These are phyloP conservation scores for Gonatopus flavifemur DNA, from an alignment of 1,140 invertebrate genomes.

Conservation along the genomic window DNA sequence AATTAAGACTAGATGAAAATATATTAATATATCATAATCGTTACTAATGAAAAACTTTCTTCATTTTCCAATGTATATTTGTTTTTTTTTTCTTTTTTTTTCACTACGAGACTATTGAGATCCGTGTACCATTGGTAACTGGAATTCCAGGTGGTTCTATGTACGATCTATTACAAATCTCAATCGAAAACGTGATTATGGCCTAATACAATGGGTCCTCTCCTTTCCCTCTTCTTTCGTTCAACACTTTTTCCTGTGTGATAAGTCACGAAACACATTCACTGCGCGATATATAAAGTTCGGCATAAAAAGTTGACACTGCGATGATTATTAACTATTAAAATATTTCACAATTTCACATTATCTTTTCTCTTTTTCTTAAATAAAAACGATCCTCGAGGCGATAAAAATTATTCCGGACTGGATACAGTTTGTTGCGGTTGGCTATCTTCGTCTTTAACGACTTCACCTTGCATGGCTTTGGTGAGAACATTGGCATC, in stretches of 20 bases:
- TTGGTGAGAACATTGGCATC: constrained; percentile 78
- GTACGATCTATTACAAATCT: constrained; percentile 24
- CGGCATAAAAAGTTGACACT: constrained; percentile 12
- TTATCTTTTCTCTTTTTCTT: constrained; percentile 1
- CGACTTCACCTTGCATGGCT: constrained; percentile 68
- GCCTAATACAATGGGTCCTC: constrained; percentile 32
- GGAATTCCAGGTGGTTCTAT: constrained; percentile 27
- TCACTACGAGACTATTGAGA: constrained; percentile 8
- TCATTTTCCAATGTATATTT: constrained; percentile 11
- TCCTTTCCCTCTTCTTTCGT: too few relatives aligned
- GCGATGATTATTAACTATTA: too few relatives aligned
- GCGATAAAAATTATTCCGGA: constrained; percentile 54
- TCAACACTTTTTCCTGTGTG: too few relatives aligned
- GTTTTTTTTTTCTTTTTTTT: too few relatives aligned
- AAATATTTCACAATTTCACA: not conserved
- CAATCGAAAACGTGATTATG: constrained; percentile 36
- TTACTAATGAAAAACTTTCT: constrained; percentile 9
- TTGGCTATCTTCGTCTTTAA: constrained; percentile 56
- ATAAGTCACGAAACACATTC: constrained; percentile 7
- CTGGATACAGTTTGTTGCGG: constrained; percentile 52
- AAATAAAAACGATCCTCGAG: too few relatives aligned
- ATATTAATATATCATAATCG: constrained; percentile 23
- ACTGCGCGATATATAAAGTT: constrained; percentile 9
- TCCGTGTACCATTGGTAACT: constrained; percentile 21
- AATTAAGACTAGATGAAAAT: constrained; percentile 49